These are phyloP conservation scores for Momotus momota DNA, from an alignment of 2,797 vertebrate genomes.

Conservation along the genomic window DNA sequence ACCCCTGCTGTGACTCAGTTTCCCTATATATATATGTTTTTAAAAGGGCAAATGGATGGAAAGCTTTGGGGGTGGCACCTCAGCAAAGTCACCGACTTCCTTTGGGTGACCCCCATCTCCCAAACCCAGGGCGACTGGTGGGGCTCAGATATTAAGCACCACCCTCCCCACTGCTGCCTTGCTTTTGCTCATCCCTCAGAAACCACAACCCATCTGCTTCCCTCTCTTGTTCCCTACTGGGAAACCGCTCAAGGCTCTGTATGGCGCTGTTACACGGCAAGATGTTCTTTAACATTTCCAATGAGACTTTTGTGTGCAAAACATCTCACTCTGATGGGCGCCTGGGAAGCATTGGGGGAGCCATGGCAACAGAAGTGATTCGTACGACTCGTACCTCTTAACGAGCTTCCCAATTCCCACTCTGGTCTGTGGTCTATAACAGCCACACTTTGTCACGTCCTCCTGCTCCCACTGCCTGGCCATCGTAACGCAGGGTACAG, in stretches of 20 bases:
- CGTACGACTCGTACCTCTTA: neutral
- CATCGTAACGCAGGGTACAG: fast-evolving
- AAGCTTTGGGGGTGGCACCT: neutral
- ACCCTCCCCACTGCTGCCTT: neutral
- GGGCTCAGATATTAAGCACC: neutral
- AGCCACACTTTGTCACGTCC: fast-evolving
- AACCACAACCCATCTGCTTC: conserved; percentile 37
- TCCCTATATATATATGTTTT: neutral
- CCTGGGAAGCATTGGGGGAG: conserved; percentile 69
- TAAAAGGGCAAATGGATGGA: neutral
- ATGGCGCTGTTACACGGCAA: conserved; percentile 20
- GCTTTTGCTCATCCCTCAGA: conserved; percentile 20
- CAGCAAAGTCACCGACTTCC: fast-evolving
- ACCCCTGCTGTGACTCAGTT: neutral
- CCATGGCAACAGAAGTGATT: conserved; percentile 74
- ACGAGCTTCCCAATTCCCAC: neutral
- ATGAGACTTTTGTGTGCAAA: conserved; percentile 66
- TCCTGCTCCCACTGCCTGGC: neutral
- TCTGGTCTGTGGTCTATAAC: neutral
- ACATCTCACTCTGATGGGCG: conserved; percentile 45
- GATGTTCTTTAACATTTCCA: conserved; percentile 79
- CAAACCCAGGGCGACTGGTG: fast-evolving
- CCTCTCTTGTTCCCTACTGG: neutral
- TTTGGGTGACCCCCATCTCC: neutral
- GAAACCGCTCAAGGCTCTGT: neutral